phyloP scores from a whole-genome alignment of 2,113 vertebrate species.

The Eubucco bourcierii region DNA sequence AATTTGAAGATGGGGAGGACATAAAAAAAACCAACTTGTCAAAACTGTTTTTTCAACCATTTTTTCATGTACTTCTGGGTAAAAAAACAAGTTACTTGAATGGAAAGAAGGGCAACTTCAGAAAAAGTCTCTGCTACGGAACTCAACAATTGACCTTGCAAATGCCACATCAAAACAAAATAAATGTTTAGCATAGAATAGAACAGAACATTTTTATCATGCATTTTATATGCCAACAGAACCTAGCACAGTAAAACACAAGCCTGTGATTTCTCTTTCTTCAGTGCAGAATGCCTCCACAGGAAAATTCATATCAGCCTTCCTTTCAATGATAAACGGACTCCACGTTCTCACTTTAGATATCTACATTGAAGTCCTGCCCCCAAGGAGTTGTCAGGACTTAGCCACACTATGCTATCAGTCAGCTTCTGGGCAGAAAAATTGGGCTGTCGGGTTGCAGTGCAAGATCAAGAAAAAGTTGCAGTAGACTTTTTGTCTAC shows the following conservation, averaged over 20 bases:
- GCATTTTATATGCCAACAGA: background rate
- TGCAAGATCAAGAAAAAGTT: background rate
- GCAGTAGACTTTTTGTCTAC: background rate
- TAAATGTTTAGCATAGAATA: background rate
- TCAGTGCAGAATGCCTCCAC: background rate
- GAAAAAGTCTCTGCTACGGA: background rate
- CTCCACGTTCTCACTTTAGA: background rate
- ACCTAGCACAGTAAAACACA: background rate
- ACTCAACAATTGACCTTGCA: background rate
- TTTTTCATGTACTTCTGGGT: background rate
- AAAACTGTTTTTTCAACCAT: background rate
- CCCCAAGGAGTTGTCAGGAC: background rate
- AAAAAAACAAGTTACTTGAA: background rate
- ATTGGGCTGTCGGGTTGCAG: background rate
- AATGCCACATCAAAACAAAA: background rate
- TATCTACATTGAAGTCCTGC: background rate
- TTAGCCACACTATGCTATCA: background rate
- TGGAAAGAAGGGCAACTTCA: background rate
- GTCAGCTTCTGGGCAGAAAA: background rate
- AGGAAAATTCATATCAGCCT: background rate
- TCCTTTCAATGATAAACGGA: background rate
- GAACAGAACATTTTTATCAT: background rate
- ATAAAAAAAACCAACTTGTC: background rate
- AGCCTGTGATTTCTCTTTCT: background rate
- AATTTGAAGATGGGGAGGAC: background rate